Conservation (phyloP, 2,888 invertebrate genomes). For the Gymnocheta viridis region DNA sequence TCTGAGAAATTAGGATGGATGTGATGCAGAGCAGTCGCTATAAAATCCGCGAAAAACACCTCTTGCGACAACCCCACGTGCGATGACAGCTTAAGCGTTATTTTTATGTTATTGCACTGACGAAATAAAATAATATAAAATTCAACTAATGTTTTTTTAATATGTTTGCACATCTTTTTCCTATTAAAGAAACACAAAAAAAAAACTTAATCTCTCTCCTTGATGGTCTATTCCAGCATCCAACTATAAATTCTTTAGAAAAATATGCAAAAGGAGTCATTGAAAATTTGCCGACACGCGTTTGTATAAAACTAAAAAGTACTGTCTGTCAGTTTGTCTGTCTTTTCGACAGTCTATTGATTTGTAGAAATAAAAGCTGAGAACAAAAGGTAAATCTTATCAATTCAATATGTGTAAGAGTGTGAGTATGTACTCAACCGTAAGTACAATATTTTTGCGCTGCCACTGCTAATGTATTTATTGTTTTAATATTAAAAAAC, state of each 20-base stretch:
- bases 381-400: constrained; percentile 54
- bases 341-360: constrained; percentile 29
- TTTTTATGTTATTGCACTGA: not conserved
- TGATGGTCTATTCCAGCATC: constrained; percentile 7
- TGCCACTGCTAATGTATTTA: constrained; percentile 54
- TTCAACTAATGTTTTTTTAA: constrained; percentile 28
- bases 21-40: no score
- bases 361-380: constrained; percentile 31
- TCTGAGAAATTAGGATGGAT: no score
- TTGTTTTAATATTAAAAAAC: constrained; percentile 64
- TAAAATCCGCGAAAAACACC: constrained; percentile 7
- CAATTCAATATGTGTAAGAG: constrained; percentile 19
- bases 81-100: not conserved
- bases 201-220: constrained; percentile 50
- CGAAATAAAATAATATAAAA: not conserved
- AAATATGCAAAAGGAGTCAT: constrained; percentile 13
- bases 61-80: not conserved
- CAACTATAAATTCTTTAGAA: constrained; percentile 47
- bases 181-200: constrained; percentile 3
- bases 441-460: not conserved
- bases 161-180: constrained; percentile 14
- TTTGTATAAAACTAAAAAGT: constrained; percentile 20
- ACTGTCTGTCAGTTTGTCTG: not conserved
- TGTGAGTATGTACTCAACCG: not conserved
- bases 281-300: constrained; percentile 51